Evolutionary conservation across 2,888 invertebrate species (phyloP).

Genomic region (Theretra japonica): DNA sequence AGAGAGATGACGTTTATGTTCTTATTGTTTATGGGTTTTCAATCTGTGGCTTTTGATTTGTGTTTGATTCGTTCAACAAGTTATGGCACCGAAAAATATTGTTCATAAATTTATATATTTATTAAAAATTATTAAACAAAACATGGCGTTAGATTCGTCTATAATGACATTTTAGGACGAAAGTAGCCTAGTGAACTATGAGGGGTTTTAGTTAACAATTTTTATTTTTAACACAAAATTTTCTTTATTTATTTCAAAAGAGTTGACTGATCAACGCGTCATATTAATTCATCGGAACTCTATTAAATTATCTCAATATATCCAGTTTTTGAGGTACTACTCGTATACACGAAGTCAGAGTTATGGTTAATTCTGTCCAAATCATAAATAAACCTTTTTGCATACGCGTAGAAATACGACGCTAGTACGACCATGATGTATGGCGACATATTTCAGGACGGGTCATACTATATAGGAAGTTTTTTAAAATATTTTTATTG

Average conservation of each 20-base stretch:
- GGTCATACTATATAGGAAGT: not conserved
- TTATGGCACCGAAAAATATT: not conserved
- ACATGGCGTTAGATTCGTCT: not conserved
- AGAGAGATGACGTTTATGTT: constrained; percentile 9
- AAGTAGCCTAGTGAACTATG: too few species aligned
- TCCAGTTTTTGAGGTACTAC: too few species aligned
- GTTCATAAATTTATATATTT: too few species aligned
- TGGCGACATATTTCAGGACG: not conserved
- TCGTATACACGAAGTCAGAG: not conserved
- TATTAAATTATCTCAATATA: too few species aligned
- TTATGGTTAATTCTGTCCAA: not conserved
- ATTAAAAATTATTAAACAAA: not conserved
- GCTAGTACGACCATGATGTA: not conserved
- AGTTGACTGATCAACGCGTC: too few species aligned
- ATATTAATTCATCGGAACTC: too few species aligned
- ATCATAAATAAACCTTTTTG: not conserved
- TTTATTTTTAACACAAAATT: too few species aligned
- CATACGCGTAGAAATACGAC: not conserved
- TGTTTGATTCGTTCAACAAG: not conserved
- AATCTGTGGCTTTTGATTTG: not conserved
- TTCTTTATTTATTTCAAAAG: too few species aligned
- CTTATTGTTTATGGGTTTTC: constrained; percentile 19
- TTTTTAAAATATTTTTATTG: too few species aligned
- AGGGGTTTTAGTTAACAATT: too few species aligned
- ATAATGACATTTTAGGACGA: too few species aligned